A percentile compares a stretch with the other conserved stretches of the same genome.
Conservation (phyloP, 2,797 vertebrate species). For the Corythornis leucogaster region DNA sequence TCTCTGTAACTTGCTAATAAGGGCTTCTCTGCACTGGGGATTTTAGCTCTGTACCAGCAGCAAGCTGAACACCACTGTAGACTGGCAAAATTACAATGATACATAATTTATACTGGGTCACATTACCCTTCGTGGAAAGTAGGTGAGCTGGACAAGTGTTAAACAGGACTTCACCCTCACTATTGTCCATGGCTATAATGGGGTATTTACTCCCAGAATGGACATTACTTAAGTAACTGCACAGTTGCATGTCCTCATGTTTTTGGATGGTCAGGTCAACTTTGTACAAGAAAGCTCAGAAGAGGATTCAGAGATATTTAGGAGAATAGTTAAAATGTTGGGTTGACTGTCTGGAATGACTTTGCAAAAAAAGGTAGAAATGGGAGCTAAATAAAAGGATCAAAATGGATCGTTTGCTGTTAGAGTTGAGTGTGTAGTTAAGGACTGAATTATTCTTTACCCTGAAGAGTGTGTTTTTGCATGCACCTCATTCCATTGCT, state of each 20-base stretch:
- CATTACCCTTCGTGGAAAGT: not conserved
- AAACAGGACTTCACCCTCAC: not conserved
- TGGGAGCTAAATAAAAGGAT: not conserved
- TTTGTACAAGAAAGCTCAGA: not conserved
- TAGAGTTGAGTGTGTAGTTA: not conserved
- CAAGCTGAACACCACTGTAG: not conserved
- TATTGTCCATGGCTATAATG: not conserved
- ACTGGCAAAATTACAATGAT: slow-evolving; percentile 15
- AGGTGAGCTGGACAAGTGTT: slow-evolving; percentile 36
- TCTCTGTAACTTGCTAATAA: not conserved
- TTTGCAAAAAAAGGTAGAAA: not conserved
- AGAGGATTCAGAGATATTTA: not conserved
- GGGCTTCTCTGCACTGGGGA: not conserved
- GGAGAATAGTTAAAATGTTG: not conserved
- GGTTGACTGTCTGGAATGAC: not conserved
- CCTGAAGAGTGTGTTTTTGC: not conserved
- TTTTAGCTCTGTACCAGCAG: not conserved
- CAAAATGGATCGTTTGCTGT: not conserved
- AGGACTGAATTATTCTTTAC: not conserved
- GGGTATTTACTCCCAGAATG: not conserved
- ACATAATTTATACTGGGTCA: slow-evolving; percentile 30
- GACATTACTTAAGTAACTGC: not conserved
- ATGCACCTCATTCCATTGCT: not conserved
- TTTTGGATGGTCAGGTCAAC: not conserved
- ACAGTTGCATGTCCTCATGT: not conserved